A percentile compares a stretch with the other conserved stretches of the same genome.
These are phyloP conservation scores for Sprattus sprattus DNA, from an alignment of 2,113 vertebrate species.

Conservation along the genomic window DNA sequence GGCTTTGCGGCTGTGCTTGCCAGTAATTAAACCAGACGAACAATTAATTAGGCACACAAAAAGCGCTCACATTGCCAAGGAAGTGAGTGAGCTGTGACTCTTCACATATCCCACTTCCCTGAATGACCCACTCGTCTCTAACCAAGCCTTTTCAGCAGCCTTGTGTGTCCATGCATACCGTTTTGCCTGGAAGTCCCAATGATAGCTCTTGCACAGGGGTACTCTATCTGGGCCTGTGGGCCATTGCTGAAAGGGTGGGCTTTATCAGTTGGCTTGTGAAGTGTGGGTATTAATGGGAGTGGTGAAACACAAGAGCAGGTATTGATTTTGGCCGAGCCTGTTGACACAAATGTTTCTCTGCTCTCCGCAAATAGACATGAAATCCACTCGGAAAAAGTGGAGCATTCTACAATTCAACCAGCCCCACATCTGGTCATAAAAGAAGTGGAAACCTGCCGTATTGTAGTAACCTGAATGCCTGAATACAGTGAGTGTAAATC, in stretches of 20 bases:
- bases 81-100: constrained; percentile 57
- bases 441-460: neutral
- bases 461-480: neutral
- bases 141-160: neutral
- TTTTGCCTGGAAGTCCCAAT: neutral
- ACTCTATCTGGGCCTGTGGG: neutral
- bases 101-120: neutral
- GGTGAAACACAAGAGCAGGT: neutral
- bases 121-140: neutral
- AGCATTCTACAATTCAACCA: neutral
- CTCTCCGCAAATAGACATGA: neutral
- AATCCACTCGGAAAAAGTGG: neutral
- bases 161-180: neutral
- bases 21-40: constrained; percentile 65
- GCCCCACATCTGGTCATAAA: neutral
- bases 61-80: constrained; percentile 42
- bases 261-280: neutral
- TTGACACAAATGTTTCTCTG: neutral
- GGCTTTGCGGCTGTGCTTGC: constrained; percentile 44
- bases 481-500: neutral
- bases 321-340: constrained; percentile 17
- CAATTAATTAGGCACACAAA: constrained; percentile 58
- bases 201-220: neutral
- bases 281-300: constrained; percentile 5
- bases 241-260: neutral